Percentiles rank a stretch among this genome's conserved stretches.
These are phyloP conservation scores for Halichoeres trimaculatus DNA, from an alignment of 2,113 vertebrate species.

Conservation along the genomic window DNA sequence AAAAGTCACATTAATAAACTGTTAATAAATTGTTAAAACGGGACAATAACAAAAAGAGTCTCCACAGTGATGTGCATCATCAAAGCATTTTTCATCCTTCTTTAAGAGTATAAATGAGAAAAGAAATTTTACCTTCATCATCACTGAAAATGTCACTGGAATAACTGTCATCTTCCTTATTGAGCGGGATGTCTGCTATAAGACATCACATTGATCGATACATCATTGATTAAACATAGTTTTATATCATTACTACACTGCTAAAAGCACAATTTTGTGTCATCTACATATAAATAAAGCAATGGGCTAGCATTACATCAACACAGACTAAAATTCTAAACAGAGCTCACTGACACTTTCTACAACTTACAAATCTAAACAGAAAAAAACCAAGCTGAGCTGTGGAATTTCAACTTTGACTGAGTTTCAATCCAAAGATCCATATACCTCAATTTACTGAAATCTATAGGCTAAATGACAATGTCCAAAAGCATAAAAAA, in stretches of 20 bases:
- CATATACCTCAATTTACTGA: no score
- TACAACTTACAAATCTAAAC: no score
- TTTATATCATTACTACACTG: not conserved
- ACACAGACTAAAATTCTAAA: no score
- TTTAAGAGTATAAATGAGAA: conserved; percentile 8
- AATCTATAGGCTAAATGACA: no score
- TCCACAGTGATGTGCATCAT: not conserved
- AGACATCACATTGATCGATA: conserved; percentile 38
- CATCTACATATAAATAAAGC: no score
- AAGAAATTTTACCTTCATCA: conserved; percentile 54
- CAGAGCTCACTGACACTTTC: no score
- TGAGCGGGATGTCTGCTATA: conserved; percentile 46
- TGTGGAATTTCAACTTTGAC: no score
- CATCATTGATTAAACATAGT: not conserved
- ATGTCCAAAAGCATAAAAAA: no score
- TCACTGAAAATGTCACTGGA: conserved; percentile 40
- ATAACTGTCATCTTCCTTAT: conserved; percentile 41
- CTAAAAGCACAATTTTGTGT: not conserved
- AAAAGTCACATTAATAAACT: not conserved
- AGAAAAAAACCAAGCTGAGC: no score
- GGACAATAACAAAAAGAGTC: not conserved
- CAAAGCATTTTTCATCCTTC: conserved; percentile 48
- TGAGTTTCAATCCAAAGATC: no score
- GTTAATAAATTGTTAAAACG: not conserved
- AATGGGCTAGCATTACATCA: no score